phyloP scores from a whole-genome alignment of 2,113 vertebrate species.

The Montifringilla adamsi region DNA sequence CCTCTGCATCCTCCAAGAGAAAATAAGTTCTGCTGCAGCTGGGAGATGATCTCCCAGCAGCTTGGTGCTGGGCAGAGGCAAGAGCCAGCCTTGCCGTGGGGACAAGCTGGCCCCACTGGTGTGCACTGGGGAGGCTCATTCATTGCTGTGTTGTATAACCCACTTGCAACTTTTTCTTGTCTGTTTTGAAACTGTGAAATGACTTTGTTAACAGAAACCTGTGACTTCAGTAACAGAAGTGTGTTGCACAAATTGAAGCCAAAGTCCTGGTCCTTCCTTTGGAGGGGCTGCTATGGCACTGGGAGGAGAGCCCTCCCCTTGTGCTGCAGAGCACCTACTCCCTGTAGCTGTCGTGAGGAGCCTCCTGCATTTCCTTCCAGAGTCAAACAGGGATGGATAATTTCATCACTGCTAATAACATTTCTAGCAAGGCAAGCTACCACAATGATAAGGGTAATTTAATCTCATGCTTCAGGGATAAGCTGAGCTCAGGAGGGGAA shows the following conservation, averaged over 20 bases:
- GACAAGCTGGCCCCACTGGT: not conserved
- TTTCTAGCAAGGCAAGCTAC: constrained; percentile 35
- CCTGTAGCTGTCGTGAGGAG: not conserved
- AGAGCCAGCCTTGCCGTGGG: not conserved
- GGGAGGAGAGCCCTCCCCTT: not conserved
- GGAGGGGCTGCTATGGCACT: not conserved
- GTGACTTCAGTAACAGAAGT: too few relatives aligned
- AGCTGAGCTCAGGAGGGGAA: constrained; percentile 30
- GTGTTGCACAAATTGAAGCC: not conserved
- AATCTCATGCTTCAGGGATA: constrained; percentile 56
- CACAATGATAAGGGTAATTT: constrained; percentile 64
- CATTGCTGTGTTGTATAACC: constrained; percentile 44
- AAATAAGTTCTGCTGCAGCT: not conserved
- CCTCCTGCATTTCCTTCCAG: not conserved
- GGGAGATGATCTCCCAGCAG: not conserved
- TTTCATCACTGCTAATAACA: constrained; percentile 53
- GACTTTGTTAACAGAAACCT: not conserved
- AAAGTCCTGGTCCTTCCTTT: not conserved
- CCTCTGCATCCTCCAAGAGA: not conserved
- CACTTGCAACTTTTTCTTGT: constrained; percentile 61
- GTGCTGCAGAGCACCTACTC: not conserved
- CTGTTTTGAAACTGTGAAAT: constrained; percentile 76
- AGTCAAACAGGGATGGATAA: constrained; percentile 30
- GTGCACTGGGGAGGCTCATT: not conserved
- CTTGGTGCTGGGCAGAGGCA: not conserved